These are phyloP conservation scores for Drosophila lutescens DNA, from an alignment of 2,888 invertebrate genomes.

Conservation along the genomic window DNA sequence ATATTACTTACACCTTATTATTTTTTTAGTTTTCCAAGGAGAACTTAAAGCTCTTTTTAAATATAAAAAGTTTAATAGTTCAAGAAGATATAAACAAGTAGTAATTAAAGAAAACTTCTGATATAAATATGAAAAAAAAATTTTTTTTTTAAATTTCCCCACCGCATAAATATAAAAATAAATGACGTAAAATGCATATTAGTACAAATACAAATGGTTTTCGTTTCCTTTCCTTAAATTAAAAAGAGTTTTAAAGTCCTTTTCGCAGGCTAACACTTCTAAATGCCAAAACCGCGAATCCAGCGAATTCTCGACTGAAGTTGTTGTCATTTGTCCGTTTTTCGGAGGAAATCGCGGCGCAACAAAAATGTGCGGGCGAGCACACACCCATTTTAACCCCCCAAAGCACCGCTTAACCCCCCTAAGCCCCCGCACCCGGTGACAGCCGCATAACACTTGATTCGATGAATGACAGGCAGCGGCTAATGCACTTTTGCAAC, in stretches of 20 bases:
- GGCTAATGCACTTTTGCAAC: constrained; percentile 84
- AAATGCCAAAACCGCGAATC: constrained; percentile 12
- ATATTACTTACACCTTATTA: too few relatives aligned
- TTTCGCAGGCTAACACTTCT: constrained; percentile 4
- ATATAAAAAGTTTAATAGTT: too few relatives aligned
- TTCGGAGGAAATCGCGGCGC: constrained; percentile 3
- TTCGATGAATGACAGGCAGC: constrained; percentile 69
- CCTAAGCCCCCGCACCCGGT: constrained; percentile 12
- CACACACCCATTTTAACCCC: neutral
- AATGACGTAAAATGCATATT: too few relatives aligned
- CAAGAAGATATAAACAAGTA: too few relatives aligned
- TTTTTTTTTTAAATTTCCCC: too few relatives aligned
- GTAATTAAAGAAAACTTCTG: too few relatives aligned
- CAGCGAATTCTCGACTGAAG: neutral
- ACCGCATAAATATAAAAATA: too few relatives aligned
- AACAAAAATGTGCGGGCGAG: constrained; percentile 11
- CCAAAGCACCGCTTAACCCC: neutral
- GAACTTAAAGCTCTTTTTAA: too few relatives aligned
- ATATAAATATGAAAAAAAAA: too few relatives aligned
- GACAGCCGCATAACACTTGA: constrained; percentile 47
- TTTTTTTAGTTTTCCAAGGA: too few relatives aligned
- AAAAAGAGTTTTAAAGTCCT: constrained; percentile 1
- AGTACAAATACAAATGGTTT: too few relatives aligned
- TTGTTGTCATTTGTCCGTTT: constrained; percentile 3
- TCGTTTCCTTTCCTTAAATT: too few relatives aligned